A percentile compares a stretch with the other conserved stretches of the same genome.
Evolutionary conservation across 2,888 invertebrate species (phyloP).

Genomic region (Cosmia pyralina): DNA sequence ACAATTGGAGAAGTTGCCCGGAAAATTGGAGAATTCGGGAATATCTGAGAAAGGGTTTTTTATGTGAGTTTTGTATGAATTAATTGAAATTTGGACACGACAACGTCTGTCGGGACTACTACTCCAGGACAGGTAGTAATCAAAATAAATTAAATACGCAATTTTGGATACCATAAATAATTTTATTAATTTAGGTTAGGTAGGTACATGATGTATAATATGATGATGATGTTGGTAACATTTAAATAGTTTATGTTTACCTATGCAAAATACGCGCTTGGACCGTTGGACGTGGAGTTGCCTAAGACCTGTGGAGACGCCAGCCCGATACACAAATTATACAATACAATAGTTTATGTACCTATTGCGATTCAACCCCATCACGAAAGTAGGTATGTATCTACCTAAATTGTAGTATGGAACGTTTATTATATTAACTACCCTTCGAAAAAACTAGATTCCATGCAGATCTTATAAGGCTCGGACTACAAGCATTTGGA

Average conservation of each 20-base stretch:
- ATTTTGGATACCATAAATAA: not conserved
- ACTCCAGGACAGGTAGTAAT: too few species aligned
- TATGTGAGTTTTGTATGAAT: too few species aligned
- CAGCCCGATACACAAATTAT: not conserved
- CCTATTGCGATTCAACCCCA: not conserved
- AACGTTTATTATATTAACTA: not conserved
- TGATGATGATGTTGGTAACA: too few species aligned
- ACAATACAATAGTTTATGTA: not conserved
- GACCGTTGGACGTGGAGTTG: not conserved
- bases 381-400: not conserved
- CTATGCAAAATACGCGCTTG: not conserved
- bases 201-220: slow-evolving; percentile 15
- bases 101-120: too few species aligned
- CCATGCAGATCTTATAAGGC: not conserved
- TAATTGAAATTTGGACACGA: too few species aligned
- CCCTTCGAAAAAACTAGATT: not conserved
- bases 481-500: too few species aligned
- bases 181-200: slow-evolving; percentile 13
- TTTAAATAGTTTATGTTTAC: not conserved
- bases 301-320: not conserved
- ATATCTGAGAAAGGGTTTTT: too few species aligned
- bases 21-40: too few species aligned
- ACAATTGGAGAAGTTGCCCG: too few species aligned
- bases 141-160: slow-evolving; percentile 5
- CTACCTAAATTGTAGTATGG: not conserved